Evolutionary conservation across 1,140 invertebrate genomes (phyloP).

Genomic region (Caenorhabditis latens): DNA sequence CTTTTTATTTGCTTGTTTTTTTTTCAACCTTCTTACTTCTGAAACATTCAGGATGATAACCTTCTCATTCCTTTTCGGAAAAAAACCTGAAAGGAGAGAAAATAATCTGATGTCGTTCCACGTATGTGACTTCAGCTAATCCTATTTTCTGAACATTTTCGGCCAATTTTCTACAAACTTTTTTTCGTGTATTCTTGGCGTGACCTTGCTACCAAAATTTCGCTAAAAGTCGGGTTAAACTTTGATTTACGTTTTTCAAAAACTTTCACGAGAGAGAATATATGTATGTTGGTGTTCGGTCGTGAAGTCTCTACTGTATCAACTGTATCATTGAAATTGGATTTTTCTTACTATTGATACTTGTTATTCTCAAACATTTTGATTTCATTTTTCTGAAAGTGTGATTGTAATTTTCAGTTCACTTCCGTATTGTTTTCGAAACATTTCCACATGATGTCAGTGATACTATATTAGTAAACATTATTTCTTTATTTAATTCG

Average conservation of each 20-base stretch:
- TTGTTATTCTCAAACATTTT: not conserved
- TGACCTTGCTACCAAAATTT: not conserved
- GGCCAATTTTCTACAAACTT: not conserved
- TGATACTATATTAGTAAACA: not conserved
- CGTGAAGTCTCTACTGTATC: no score
- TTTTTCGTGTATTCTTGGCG: not conserved
- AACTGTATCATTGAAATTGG: no score
- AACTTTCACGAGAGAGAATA: not conserved
- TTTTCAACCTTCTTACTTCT: no score
- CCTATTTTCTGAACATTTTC: not conserved
- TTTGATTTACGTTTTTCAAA: not conserved
- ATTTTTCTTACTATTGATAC: not conserved
- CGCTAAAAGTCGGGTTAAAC: not conserved
- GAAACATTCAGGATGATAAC: no score
- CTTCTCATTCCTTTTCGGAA: not conserved
- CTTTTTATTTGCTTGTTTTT: no score
- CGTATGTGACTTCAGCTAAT: constrained; percentile 41
- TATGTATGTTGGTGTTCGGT: no score
- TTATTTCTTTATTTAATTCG: not conserved
- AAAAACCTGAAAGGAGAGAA: not conserved
- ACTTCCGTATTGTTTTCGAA: not conserved
- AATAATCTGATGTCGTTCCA: constrained; percentile 35
- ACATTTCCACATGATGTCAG: not conserved
- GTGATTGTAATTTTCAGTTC: not conserved
- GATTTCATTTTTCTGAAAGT: not conserved